Evolutionary conservation across 2,888 invertebrate genomes (phyloP).

Genomic region (Galerucella calmariensis): DNA sequence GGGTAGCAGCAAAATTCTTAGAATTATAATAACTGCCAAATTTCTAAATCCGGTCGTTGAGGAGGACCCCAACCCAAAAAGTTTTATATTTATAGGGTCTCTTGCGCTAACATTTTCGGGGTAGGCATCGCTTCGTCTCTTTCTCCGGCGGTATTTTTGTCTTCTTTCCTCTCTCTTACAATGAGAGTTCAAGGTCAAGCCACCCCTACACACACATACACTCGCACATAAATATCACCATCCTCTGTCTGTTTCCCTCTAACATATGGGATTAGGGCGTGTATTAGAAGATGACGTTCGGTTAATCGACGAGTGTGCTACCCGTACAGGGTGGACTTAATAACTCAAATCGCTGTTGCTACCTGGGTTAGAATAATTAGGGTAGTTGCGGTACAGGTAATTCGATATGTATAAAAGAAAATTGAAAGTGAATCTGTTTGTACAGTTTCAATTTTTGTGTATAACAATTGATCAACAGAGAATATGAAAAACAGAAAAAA

Average conservation of each 20-base stretch:
- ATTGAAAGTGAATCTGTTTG: too few relatives aligned
- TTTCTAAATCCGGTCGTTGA: conserved; percentile 58
- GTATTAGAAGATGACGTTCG: conserved; percentile 45
- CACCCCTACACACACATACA: conserved; percentile 58
- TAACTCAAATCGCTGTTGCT: conserved; percentile 23
- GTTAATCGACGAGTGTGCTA: conserved; percentile 50
- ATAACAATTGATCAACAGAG: too few relatives aligned
- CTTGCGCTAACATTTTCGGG: conserved; percentile 41
- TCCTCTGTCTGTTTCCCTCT: conserved; percentile 41
- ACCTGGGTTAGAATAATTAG: conserved; percentile 20
- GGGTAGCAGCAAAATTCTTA: conserved; percentile 38
- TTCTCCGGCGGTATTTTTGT: conserved; percentile 13
- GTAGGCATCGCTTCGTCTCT: conserved; percentile 35
- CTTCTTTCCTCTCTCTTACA: conserved; percentile 31
- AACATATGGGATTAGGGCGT: conserved; percentile 31
- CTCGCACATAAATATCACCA: conserved; percentile 39
- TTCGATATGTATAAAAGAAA: too few relatives aligned
- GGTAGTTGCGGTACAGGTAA: background rate
- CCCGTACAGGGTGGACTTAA: conserved; percentile 31
- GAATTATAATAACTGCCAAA: conserved; percentile 59
- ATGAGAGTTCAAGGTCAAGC: conserved; percentile 61
- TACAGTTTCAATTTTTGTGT: too few relatives aligned
- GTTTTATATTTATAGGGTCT: conserved; percentile 25
- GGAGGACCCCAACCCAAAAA: conserved; percentile 47
- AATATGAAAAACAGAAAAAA: too few relatives aligned